Conservation (phyloP, 2,113 vertebrate genomes). For the Myrmecophaga tridactyla region DNA sequence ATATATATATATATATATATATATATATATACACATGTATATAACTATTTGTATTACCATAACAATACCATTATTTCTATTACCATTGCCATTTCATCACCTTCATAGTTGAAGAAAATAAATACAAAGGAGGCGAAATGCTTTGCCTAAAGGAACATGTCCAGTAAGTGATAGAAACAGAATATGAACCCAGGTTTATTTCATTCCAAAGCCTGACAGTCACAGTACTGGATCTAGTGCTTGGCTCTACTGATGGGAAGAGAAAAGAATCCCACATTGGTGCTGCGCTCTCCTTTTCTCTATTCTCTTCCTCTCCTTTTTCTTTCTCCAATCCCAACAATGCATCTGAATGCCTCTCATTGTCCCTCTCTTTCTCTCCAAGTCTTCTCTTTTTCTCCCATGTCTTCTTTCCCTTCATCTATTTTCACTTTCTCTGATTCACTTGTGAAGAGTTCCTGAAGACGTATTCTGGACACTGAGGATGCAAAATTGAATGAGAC, state of each 20-base stretch:
- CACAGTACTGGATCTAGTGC: background rate
- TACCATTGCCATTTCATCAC: constrained; percentile 22
- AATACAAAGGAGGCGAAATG: background rate
- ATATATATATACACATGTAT: too few relatives aligned
- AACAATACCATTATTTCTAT: background rate
- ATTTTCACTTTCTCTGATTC: constrained; percentile 23
- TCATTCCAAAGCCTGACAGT: background rate
- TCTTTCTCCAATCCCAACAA: too few relatives aligned
- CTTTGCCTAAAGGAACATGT: background rate
- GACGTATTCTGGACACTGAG: background rate
- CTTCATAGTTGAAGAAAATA: background rate
- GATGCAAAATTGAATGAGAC: background rate
- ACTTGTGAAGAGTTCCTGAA: background rate
- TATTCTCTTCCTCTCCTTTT: background rate
- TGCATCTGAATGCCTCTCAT: too few relatives aligned
- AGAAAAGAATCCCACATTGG: background rate
- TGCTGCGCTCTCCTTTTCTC: background rate
- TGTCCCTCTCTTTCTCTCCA: background rate
- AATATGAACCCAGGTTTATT: background rate
- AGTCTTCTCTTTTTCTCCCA: background rate
- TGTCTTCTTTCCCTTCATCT: constrained; percentile 13
- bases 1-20: too few relatives aligned
- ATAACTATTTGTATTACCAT: too few relatives aligned
- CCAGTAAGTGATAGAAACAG: background rate
- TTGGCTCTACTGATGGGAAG: background rate